These are phyloP conservation scores for Pipistrellus pygmaeus DNA, from an alignment of 2,797 vertebrate genomes.

Conservation along the genomic window DNA sequence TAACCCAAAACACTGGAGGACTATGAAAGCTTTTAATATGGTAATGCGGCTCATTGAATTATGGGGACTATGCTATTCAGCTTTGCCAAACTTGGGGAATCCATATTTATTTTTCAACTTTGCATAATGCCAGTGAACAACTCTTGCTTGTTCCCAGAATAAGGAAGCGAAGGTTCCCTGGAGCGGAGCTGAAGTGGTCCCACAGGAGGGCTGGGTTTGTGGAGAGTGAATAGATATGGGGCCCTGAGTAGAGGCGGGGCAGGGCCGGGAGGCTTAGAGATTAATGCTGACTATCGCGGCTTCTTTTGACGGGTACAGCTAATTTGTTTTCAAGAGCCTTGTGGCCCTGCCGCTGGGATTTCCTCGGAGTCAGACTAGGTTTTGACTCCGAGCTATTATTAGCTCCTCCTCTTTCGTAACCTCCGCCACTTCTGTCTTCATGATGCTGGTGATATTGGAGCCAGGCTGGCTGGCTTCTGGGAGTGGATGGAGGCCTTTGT, in stretches of 20 bases:
- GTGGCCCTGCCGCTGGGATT: neutral
- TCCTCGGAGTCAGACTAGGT: neutral
- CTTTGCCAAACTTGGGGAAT: slow-evolving; percentile 17
- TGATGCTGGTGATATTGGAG: neutral
- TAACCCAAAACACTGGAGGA: neutral
- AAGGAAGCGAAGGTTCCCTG: neutral
- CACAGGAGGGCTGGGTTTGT: neutral
- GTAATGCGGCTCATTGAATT: neutral
- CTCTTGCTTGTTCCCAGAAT: neutral
- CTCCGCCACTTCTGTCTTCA: slow-evolving; percentile 16
- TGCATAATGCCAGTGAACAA: neutral
- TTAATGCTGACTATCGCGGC: neutral
- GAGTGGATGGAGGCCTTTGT: neutral
- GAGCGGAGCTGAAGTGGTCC: neutral
- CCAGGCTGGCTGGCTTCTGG: neutral
- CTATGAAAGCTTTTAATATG: neutral
- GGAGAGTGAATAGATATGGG: neutral
- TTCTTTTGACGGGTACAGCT: neutral
- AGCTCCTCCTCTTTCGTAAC: neutral
- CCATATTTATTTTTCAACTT: neutral
- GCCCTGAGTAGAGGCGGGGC: neutral
- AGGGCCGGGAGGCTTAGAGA: neutral
- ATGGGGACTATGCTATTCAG: neutral
- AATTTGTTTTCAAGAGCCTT: slow-evolving; percentile 5
- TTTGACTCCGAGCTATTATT: neutral